Evolutionary conservation across 2,888 invertebrate genomes (phyloP).

Genomic region (Heliconius hortense): DNA sequence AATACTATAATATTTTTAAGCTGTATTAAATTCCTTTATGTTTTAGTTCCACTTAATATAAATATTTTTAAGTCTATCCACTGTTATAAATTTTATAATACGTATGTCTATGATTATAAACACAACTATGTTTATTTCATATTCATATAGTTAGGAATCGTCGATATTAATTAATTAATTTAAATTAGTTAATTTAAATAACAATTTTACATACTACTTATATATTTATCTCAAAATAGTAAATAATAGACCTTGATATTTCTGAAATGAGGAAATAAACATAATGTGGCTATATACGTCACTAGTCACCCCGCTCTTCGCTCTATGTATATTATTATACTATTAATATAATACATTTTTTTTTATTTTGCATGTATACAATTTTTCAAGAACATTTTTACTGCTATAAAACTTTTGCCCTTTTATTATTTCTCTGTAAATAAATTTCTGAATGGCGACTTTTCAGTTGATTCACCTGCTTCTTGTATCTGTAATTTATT

Average conservation of each 20-base stretch:
- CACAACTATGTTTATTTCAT: not conserved
- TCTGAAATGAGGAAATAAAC: constrained; percentile 22
- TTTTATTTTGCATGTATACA: not conserved
- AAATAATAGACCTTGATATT: constrained; percentile 16
- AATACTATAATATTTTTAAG: not conserved
- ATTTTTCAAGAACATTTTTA: not conserved
- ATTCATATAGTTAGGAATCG: not conserved
- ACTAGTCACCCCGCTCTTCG: not conserved
- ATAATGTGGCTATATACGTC: constrained; percentile 4
- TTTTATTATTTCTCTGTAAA: not conserved
- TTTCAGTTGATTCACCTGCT: no score
- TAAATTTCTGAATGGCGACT: not conserved
- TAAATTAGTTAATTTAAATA: not conserved
- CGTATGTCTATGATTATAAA: not conserved
- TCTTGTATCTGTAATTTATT: no score
- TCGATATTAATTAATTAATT: not conserved
- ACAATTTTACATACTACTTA: not conserved
- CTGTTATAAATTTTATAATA: not conserved
- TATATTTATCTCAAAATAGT: constrained; percentile 20
- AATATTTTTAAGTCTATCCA: not conserved
- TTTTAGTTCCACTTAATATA: no score
- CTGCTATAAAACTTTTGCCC: not conserved
- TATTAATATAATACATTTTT: not conserved
- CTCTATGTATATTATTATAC: not conserved
- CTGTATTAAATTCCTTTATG: no score